Base-by-base conservation (phyloP, 2,113 vertebrate genomes). In the Cariama cristata region DNA sequence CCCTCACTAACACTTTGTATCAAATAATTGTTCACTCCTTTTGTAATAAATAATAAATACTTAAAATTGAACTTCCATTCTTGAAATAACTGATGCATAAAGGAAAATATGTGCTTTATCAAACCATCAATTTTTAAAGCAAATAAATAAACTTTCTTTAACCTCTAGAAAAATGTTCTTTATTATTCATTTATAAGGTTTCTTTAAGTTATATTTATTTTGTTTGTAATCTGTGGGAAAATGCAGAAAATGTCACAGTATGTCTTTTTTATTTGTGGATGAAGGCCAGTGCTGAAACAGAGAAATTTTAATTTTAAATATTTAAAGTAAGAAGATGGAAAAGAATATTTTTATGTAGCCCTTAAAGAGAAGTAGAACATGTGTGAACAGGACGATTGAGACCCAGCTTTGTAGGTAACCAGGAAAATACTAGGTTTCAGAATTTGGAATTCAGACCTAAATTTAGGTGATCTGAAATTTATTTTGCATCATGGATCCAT, bases 31-130 rank as follows among this genome's bases (percentile, higher is more conserved):
- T 49, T 90, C 73, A 26, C 33, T 91, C 38, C 56, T 90, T 63
- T 68, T 72, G 32, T 69, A 80, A 94, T 96, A 92, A 93, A 95
- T 94, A 96, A 93, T 87, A 75, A 95, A 96, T 90, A 66, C 8
- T 71, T 71, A 7, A 88, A 74, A 19, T 81, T 97, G 33, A 33
- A 35, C 27, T 74, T 91, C 9, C 42, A 4, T 47, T 84, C 45
- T 84, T 79, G 56, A 81, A 91, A 55, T 75, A 94, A 94, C 28
- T 85, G 76, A 68, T 91, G 91, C 69, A 23, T 85, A 76, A 91
- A 89, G n/a, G 16, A 67, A 88, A 87, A 89, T 24, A 85, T 49
- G 18, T 79, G 56, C 60, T 88, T 77, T 81, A 74, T 85, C 30
- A 81, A 81, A 42, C 56, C 35, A 64, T 88, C 30, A 86, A 20